Conservation (phyloP, 2,113 vertebrate species). For the Vanacampus margaritifer region DNA sequence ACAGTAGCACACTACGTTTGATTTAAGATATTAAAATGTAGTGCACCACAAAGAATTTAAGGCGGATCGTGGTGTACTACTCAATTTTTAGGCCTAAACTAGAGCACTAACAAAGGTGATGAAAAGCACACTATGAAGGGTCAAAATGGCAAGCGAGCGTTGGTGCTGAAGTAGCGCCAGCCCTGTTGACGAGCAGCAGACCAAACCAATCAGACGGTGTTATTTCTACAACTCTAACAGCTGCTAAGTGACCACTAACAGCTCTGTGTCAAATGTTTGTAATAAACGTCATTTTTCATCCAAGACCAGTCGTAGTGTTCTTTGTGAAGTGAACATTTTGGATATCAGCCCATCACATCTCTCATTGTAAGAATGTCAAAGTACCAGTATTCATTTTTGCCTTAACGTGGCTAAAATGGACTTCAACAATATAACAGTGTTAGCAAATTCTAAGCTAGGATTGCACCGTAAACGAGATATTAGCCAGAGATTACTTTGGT, state of each 20-base stretch:
- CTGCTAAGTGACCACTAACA: conserved; percentile 67
- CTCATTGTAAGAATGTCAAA: no score
- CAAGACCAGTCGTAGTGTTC: conserved; percentile 5
- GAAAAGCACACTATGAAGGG: background rate
- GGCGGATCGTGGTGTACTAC: background rate
- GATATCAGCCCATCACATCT: background rate
- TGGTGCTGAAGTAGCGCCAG: conserved; percentile 53
- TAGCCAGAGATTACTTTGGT: no score
- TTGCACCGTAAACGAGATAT: no score
- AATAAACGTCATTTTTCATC: conserved; percentile 74
- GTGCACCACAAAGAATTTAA: background rate
- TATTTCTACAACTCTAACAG: conserved; percentile 69
- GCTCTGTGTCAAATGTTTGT: conserved; percentile 68
- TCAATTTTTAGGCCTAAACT: background rate
- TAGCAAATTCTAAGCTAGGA: no score
- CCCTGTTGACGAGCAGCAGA: conserved; percentile 38
- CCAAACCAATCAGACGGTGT: conserved; percentile 55
- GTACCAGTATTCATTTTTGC: no score
- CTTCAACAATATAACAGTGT: no score
- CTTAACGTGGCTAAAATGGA: no score
- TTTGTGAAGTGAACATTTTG: background rate
- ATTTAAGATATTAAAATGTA: background rate
- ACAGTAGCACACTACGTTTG: background rate
- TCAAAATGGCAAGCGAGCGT: background rate
- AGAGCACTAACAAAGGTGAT: background rate